phyloP scores from a whole-genome alignment of 2,113 vertebrate genomes.

The Talpa occidentalis region DNA sequence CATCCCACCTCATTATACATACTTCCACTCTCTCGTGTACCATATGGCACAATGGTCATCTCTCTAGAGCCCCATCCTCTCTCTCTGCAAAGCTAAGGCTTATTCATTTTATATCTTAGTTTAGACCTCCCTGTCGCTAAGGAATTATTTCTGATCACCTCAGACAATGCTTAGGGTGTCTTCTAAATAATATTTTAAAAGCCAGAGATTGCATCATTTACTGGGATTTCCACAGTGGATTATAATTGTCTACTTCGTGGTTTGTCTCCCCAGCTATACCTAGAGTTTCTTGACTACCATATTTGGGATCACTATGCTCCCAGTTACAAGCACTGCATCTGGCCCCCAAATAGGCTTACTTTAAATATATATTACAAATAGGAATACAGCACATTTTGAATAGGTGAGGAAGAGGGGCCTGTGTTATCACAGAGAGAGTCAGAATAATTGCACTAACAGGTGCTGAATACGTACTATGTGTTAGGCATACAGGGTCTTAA shows the following conservation, averaged over 20 bases:
- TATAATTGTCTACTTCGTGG: not conserved
- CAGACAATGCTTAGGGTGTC: not conserved
- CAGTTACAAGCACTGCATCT: not conserved
- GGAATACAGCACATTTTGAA: not conserved
- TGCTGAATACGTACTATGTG: not conserved
- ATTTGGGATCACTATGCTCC: not conserved
- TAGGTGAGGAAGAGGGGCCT: not conserved
- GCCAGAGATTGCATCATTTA: not conserved
- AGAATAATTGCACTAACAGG: not conserved
- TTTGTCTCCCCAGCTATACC: not conserved
- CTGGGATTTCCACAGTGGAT: not conserved
- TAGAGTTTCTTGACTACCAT: not conserved
- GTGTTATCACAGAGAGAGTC: not conserved
- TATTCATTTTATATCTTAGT: not conserved
- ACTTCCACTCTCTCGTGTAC: fast-evolving
- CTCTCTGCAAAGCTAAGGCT: not conserved
- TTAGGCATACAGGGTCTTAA: not conserved
- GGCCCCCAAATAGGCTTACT: not conserved
- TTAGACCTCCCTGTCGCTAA: not conserved
- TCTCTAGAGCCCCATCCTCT: not conserved
- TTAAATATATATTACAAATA: not conserved
- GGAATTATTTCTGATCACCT: not conserved
- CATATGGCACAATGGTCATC: not conserved
- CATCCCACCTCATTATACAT: not conserved
- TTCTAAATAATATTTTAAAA: not conserved